phyloP scores from a whole-genome alignment of 2,888 invertebrate genomes.

The Metalampra italica region DNA sequence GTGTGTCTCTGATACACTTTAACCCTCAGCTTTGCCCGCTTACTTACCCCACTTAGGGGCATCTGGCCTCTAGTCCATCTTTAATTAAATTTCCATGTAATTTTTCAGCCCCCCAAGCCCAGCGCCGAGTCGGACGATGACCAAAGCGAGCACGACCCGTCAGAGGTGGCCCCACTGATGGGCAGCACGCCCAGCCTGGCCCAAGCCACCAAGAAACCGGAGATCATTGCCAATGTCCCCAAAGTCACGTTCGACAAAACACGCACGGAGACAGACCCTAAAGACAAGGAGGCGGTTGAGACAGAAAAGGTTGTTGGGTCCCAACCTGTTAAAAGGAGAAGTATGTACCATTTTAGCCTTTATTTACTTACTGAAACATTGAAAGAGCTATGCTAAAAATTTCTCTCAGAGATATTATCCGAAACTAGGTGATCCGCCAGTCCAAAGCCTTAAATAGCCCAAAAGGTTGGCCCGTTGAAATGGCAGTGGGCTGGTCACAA shows the following conservation, averaged over 20 bases:
- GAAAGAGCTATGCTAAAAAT: too few species aligned
- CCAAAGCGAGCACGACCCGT: slow-evolving; percentile 59
- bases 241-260: slow-evolving; percentile 53
- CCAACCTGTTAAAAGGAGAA: slow-evolving; percentile 68
- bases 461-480: too few species aligned
- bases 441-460: too few species aligned
- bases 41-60: too few species aligned
- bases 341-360: slow-evolving; percentile 39
- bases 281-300: slow-evolving; percentile 35
- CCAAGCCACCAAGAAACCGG: slow-evolving; percentile 51
- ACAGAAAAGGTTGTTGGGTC: slow-evolving; percentile 49
- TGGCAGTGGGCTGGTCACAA: too few species aligned
- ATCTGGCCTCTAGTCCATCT: too few species aligned
- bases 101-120: slow-evolving; percentile 49
- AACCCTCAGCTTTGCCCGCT: too few species aligned
- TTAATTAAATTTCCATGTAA: background rate
- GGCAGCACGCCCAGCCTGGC: slow-evolving; percentile 53
- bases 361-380: background rate
- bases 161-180: slow-evolving; percentile 72
- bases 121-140: slow-evolving; percentile 60
- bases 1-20: too few species aligned
- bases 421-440: too few species aligned
- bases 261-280: slow-evolving; percentile 30
- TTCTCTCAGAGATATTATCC: too few species aligned
- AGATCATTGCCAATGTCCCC: slow-evolving; percentile 65